Evolutionary conservation across 2,113 vertebrate genomes (phyloP), one percentile per base, ranked within the genome.

Genomic region (Hemiprocne comata): DNA sequence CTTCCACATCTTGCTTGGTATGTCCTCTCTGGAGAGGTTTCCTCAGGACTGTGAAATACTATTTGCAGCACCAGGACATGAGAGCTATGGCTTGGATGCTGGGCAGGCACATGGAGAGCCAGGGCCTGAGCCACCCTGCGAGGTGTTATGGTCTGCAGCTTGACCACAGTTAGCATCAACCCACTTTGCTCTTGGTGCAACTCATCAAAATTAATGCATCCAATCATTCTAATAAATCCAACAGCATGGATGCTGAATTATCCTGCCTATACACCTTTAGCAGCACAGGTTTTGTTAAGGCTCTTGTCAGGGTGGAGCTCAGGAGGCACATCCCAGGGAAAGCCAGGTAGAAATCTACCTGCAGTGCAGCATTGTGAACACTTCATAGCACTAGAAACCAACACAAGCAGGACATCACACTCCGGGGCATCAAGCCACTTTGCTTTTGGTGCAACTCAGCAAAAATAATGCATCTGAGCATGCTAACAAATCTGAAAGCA

Each of bases 361-460:
- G 3, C 54, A 20, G 58, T 2, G n/a, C 55, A 31, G 42, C 19
- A 25, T 1, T 6, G 7, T 0, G 0, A 64, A n/a, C 7, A 9
- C 57, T 65, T 23, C 64, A 38, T 8, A 21, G n/a, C 0, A 1
- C 51, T 58, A 31, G 80, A 85, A 60, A 33, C 21, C 17, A 54
- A 26, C 33, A 15, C 14, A 31, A 70, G 46, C 23, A 53, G 17
- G 46, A n/a, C 33, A 9, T 16, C 0, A 0, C 21, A 13, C 34
- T 51, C 40, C 1, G 19, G 31, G 60, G 11, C 64, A 66, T 14
- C 10, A 13, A 48, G 36, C 6, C 3, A 2, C 76, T 80, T 73
- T 61, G 48, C 11, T 79, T 3, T 46, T 33, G 12, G n/a, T 64
- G 36, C 33, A 74, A 17, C 25, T 71, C 26, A 6, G 61, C 2